phyloP scores from a whole-genome alignment of 2,113 vertebrate species.

The Spheniscus mendiculus region DNA sequence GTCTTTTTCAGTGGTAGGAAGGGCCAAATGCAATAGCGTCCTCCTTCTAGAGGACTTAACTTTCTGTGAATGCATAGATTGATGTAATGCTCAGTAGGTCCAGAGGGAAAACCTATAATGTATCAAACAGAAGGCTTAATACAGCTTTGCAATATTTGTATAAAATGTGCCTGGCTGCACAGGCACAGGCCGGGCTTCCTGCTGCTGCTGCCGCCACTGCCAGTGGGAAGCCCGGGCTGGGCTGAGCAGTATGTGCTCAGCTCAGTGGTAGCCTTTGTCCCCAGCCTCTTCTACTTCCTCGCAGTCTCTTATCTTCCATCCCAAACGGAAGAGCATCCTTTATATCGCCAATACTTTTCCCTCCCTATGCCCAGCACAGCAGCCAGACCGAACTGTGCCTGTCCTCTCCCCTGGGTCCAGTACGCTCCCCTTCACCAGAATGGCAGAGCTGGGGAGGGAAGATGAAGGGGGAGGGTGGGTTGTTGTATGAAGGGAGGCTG shows the following conservation, averaged over 20 bases:
- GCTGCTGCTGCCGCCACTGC: neutral
- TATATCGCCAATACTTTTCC: neutral
- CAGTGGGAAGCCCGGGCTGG: accelerated
- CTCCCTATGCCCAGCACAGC: neutral
- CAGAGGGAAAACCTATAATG: neutral
- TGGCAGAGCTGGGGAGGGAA: accelerated
- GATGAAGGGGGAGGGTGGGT: accelerated
- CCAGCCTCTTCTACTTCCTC: neutral
- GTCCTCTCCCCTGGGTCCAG: accelerated
- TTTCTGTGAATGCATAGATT: neutral
- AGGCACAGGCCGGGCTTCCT: neutral
- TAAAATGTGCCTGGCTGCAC: neutral
- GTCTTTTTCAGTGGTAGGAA: neutral
- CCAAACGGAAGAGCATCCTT: neutral
- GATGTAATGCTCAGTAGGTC: neutral
- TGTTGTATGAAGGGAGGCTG: neutral
- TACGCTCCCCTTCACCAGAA: no score
- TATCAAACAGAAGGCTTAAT: neutral
- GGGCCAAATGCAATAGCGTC: neutral
- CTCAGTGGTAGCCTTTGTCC: neutral
- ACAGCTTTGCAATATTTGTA: neutral
- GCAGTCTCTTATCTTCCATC: neutral
- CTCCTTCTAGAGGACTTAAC: neutral
- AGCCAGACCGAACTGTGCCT: neutral
- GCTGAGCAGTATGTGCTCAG: accelerated